Conservation (phyloP, 2,797 vertebrate genomes). For the Miichthys miiuy region DNA sequence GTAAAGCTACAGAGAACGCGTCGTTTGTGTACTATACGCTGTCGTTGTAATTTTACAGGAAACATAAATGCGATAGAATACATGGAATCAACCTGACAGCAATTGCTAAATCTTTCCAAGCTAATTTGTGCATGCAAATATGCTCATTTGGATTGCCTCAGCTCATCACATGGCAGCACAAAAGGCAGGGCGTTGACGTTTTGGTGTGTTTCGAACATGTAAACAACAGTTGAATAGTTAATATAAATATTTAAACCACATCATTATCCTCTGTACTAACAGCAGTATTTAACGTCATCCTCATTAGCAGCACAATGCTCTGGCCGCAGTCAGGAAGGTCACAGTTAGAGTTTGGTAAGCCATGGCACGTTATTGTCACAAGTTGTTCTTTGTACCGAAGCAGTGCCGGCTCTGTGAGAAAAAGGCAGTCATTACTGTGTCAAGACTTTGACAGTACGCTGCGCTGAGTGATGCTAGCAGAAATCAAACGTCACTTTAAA, state of each 20-base stretch:
- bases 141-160: not conserved
- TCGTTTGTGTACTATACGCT: not conserved
- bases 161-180: not conserved
- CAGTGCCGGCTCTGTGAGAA: not conserved
- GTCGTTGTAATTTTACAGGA: not conserved
- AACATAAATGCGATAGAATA: not conserved
- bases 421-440: conserved; percentile 24
- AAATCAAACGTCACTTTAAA: conserved; percentile 25
- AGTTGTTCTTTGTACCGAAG: conserved; percentile 15
- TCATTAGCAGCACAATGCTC: not conserved
- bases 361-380: conserved; percentile 6
- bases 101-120: not conserved
- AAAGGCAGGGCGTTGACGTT: not conserved
- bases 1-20: not conserved
- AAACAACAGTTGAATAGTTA: not conserved
- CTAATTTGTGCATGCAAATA: not conserved
- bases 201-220: not conserved
- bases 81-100: not conserved
- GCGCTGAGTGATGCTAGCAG: conserved; percentile 26
- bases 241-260: not conserved
- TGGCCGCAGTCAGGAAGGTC: not conserved
- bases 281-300: not conserved
- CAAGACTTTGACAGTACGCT: conserved; percentile 1
- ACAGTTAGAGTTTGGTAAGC: not conserved
- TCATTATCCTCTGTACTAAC: not conserved